These are phyloP conservation scores for Pseudanteris insignis DNA, from an alignment of 2,888 invertebrate genomes.

Conservation along the genomic window DNA sequence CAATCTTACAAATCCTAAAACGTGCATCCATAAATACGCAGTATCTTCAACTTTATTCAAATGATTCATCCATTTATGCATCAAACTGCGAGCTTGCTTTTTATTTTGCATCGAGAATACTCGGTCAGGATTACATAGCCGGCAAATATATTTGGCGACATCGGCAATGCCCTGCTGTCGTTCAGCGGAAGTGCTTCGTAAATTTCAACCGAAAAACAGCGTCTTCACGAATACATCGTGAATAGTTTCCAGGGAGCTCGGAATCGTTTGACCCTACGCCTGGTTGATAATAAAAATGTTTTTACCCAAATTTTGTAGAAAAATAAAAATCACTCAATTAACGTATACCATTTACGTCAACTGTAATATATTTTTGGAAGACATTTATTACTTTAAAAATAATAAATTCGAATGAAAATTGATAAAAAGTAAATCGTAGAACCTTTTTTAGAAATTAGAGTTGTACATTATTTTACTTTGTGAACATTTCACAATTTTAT, in stretches of 20 bases:
- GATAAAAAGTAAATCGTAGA: no score
- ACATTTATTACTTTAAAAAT: no score
- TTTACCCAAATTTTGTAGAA: conserved; percentile 64
- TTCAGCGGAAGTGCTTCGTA: conserved; percentile 42
- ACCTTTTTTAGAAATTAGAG: no score
- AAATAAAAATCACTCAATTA: no score
- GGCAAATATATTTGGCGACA: conserved; percentile 38
- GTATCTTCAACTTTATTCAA: conserved; percentile 33
- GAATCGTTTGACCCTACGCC: conserved; percentile 20
- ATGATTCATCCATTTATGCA: conserved; percentile 42
- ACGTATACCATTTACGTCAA: no score
- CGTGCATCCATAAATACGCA: conserved; percentile 22
- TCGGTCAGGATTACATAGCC: conserved; percentile 14
- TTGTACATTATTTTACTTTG: no score
- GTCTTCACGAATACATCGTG: conserved; percentile 22
- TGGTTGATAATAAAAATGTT: conserved; percentile 61
- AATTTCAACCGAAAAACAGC: conserved; percentile 40
- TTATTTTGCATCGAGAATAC: conserved; percentile 38
- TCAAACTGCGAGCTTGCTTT: conserved; percentile 20
- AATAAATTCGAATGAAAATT: no score
- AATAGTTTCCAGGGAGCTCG: conserved; percentile 21
- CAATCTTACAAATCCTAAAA: conserved; percentile 19
- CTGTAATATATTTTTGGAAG: no score
- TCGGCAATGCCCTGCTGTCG: conserved; percentile 48
- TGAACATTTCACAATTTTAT: no score